Evolutionary conservation across 2,113 vertebrate species (phyloP).

Genomic region (Cephalopholis sonnerati): DNA sequence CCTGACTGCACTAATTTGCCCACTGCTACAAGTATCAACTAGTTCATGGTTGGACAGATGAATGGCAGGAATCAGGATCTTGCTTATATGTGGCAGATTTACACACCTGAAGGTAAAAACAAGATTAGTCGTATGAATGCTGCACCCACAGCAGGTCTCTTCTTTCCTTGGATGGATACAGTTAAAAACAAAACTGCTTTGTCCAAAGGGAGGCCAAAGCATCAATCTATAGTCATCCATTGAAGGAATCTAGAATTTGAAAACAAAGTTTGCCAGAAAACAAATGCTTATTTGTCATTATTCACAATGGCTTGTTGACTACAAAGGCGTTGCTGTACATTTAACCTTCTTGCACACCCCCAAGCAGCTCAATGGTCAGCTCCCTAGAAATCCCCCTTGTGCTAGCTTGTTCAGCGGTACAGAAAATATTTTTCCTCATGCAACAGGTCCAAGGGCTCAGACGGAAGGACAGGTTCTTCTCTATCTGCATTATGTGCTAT

Average conservation of each 20-base stretch:
- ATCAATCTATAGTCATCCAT: not conserved
- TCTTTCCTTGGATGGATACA: not conserved
- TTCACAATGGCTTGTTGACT: not conserved
- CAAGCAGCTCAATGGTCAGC: not conserved
- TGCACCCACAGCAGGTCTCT: not conserved
- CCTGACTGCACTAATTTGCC: conserved; percentile 52
- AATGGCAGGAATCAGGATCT: not conserved
- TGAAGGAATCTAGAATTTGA: not conserved
- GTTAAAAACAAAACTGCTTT: not conserved
- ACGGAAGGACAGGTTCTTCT: not conserved
- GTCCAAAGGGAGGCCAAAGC: not conserved
- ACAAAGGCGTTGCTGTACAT: not conserved
- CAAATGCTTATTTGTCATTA: not conserved
- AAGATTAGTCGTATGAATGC: not conserved
- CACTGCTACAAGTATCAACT: conserved; percentile 3
- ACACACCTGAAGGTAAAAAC: not conserved
- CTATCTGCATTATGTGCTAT: not conserved
- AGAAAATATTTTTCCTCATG: not conserved
- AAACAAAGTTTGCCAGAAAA: not conserved
- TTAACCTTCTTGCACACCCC: not conserved
- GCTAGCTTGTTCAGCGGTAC: not conserved
- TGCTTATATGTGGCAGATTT: conserved; percentile 6
- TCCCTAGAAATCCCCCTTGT: not conserved
- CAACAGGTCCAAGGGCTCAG: not conserved
- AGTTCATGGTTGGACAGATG: conserved; percentile 30